Conservation (phyloP, 2,797 vertebrate genomes). For the Gephyroberyx darwinii region DNA sequence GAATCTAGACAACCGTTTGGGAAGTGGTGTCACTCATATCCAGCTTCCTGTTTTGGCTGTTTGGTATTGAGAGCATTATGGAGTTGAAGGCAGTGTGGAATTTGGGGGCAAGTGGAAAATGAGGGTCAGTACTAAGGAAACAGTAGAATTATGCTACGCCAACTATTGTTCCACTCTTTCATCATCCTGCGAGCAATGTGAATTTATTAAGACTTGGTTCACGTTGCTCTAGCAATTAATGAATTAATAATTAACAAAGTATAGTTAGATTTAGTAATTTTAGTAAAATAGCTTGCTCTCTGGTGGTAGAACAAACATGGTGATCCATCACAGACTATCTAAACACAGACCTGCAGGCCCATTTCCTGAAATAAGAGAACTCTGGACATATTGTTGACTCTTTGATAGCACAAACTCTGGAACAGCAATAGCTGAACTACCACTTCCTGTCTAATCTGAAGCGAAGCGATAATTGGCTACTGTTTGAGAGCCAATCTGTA, state of each 20-base stretch:
- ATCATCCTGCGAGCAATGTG: conserved; percentile 15
- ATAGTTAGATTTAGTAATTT: no score
- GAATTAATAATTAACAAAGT: no score
- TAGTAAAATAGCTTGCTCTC: conserved; percentile 12
- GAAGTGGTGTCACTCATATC: conserved; percentile 67
- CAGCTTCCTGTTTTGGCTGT: conserved; percentile 77
- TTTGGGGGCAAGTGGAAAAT: conserved; percentile 55
- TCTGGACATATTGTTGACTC: conserved; percentile 80
- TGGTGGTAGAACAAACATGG: conserved; percentile 16
- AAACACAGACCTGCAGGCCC: conserved; percentile 70
- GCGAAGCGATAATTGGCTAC: conserved; percentile 73
- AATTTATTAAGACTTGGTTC: conserved; percentile 2
- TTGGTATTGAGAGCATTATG: conserved; percentile 78
- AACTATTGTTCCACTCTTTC: conserved; percentile 8
- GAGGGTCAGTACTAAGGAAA: conserved; percentile 24
- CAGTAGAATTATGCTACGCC: conserved; percentile 24
- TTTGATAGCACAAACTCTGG: conserved; percentile 84
- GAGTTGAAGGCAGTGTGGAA: conserved; percentile 65
- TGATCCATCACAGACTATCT: conserved; percentile 60
- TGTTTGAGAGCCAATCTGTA: conserved; percentile 30
- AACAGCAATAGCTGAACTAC: conserved; percentile 82
- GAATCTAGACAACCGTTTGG: conserved; percentile 57
- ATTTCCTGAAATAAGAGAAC: conserved; percentile 81
- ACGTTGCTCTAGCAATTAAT: no score
- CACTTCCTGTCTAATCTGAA: conserved; percentile 85